Evolutionary conservation across 2,113 vertebrate genomes (phyloP).

Genomic region (Dipodomys ordii): DNA sequence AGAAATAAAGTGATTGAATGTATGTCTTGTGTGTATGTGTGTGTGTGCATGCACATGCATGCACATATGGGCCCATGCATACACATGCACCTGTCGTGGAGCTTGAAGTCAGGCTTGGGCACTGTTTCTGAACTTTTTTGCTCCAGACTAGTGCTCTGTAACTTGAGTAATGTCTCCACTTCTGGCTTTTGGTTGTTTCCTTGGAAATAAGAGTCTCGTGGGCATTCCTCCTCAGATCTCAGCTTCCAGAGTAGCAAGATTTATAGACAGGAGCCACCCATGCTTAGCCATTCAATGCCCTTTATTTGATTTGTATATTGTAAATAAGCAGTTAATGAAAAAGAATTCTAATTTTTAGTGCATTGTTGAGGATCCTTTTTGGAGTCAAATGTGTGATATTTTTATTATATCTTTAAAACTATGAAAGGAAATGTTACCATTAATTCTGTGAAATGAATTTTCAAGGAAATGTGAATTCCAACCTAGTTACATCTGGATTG

Average conservation of each 20-base stretch:
- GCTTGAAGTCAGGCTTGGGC: too few species aligned
- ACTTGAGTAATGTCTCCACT: too few species aligned
- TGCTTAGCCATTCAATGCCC: neutral
- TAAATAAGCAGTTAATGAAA: neutral
- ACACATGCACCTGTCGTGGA: too few species aligned
- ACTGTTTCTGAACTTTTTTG: too few species aligned
- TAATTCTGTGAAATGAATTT: conserved; percentile 1
- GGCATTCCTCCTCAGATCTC: too few species aligned
- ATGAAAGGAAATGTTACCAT: neutral
- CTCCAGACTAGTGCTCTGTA: too few species aligned
- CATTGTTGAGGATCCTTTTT: neutral
- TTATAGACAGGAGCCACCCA: too few species aligned
- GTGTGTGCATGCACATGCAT: too few species aligned
- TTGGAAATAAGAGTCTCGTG: too few species aligned
- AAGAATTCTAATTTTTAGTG: neutral
- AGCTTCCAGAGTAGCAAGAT: too few species aligned
- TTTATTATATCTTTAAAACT: neutral
- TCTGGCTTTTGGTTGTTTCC: too few species aligned
- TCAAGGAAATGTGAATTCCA: neutral
- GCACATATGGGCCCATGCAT: too few species aligned
- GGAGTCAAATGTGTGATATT: neutral
- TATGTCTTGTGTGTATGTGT: neutral
- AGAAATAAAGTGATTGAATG: neutral
- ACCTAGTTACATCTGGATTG: neutral
- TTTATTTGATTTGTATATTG: neutral